phyloP scores from a whole-genome alignment of 2,113 vertebrate species.

The Casuarius casuarius region DNA sequence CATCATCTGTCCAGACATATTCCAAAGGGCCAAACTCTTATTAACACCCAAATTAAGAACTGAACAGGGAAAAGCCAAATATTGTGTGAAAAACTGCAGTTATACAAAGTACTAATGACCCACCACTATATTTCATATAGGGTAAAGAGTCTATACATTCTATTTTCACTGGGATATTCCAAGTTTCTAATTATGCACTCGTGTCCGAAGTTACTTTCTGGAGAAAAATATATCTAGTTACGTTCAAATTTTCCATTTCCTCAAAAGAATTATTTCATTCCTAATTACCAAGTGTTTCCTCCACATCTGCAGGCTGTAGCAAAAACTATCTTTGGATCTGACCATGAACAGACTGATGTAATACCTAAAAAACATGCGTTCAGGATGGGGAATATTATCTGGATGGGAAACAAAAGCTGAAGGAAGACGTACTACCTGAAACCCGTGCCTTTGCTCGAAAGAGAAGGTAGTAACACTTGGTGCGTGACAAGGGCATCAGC shows the following conservation, averaged over 20 bases:
- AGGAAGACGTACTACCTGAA: background rate
- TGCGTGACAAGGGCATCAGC: background rate
- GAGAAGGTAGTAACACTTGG: rapidly evolving
- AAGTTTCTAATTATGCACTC: background rate
- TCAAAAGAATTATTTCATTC: background rate
- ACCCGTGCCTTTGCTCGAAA: background rate
- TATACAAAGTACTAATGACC: background rate
- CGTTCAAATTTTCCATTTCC: background rate
- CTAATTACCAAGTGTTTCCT: background rate
- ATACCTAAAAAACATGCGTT: background rate
- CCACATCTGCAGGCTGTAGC: background rate
- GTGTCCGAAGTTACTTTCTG: background rate
- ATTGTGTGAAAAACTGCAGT: background rate
- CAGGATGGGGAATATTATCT: background rate
- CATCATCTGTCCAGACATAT: background rate
- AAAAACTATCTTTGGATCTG: background rate
- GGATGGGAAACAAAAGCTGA: background rate
- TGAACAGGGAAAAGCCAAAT: background rate
- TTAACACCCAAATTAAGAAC: background rate
- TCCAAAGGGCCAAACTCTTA: background rate
- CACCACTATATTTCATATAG: background rate
- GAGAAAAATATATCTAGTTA: background rate
- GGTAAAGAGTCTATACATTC: rapidly evolving
- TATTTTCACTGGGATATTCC: background rate
- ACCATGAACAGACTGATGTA: background rate